Evolutionary conservation across 1,140 invertebrate species (phyloP).

Genomic region (Scaptomyza hsui): DNA sequence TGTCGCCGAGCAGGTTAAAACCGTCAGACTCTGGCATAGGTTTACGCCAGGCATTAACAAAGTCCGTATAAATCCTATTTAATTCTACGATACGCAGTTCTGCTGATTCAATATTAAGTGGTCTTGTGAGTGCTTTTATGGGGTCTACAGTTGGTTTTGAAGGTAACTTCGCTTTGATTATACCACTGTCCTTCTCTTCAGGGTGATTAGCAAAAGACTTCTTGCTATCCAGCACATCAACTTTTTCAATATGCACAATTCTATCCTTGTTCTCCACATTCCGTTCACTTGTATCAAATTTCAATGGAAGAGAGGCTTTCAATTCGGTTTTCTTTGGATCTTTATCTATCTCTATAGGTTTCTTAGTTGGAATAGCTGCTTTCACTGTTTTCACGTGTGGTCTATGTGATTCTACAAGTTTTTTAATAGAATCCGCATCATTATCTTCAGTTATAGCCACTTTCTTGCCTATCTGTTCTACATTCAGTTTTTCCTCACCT

Average conservation of each 20-base stretch:
- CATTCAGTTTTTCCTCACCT: neutral
- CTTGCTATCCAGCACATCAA: neutral
- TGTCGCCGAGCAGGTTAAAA: neutral
- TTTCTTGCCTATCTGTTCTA: neutral
- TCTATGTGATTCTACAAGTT: neutral
- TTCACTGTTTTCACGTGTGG: neutral
- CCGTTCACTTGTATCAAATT: constrained; percentile 17
- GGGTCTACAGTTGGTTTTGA: neutral
- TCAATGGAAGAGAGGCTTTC: neutral
- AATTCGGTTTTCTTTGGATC: neutral
- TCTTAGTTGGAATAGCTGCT: neutral
- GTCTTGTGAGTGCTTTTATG: neutral
- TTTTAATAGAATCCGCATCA: neutral
- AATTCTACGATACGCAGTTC: constrained; percentile 28
- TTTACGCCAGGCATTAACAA: constrained; percentile 27
- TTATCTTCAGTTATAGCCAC: constrained; percentile 6
- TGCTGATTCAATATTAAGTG: neutral
- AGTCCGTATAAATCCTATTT: constrained; percentile 44
- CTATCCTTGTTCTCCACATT: neutral
- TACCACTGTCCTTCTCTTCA: neutral
- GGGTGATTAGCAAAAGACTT: neutral
- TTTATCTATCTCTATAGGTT: neutral
- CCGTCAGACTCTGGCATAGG: neutral
- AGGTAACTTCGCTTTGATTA: constrained; percentile 17
- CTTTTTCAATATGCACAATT: neutral